Conservation (phyloP, 2,113 vertebrate genomes). For the Pelobates fuscus region DNA sequence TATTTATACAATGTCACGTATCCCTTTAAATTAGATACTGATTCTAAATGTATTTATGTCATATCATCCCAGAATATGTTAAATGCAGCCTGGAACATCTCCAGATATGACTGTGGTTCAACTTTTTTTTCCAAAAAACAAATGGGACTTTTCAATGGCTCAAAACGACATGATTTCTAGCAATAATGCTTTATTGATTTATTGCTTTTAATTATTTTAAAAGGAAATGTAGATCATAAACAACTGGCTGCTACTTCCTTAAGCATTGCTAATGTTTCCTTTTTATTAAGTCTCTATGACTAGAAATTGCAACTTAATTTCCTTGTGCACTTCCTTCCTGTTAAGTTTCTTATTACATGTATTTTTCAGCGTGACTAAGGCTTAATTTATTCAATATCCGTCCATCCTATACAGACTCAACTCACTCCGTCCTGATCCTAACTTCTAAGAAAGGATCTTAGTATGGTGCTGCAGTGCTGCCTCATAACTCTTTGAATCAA, state of each 20-base stretch:
- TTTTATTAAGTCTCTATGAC: slow-evolving; percentile 31
- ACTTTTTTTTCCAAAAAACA: not conserved
- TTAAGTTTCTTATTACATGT: slow-evolving; percentile 42
- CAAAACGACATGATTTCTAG: slow-evolving; percentile 7
- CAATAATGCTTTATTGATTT: slow-evolving; percentile 39
- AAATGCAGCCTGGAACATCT: slow-evolving; percentile 9
- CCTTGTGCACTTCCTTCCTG: slow-evolving; percentile 44
- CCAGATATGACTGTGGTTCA: slow-evolving; percentile 5
- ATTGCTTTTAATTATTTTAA: slow-evolving; percentile 34
- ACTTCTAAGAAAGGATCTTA: slow-evolving; percentile 6
- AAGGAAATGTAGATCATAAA: slow-evolving; percentile 43
- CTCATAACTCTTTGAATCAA: too few species aligned
- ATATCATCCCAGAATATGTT: too few species aligned
- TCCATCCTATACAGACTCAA: slow-evolving; percentile 1
- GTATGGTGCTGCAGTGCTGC: not conserved
- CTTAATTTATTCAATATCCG: slow-evolving; percentile 37
- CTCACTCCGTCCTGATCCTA: not conserved
- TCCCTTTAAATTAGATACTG: too few species aligned
- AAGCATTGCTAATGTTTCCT: slow-evolving; percentile 23
- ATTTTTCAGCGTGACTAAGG: slow-evolving; percentile 33
- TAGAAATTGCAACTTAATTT: slow-evolving; percentile 40
- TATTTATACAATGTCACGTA: too few species aligned
- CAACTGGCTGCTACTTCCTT: slow-evolving; percentile 32
- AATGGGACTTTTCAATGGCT: slow-evolving; percentile 10
- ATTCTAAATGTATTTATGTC: too few species aligned